Evolutionary conservation across 2,888 invertebrate genomes (phyloP).

Genomic region (Chelonus formosanus): DNA sequence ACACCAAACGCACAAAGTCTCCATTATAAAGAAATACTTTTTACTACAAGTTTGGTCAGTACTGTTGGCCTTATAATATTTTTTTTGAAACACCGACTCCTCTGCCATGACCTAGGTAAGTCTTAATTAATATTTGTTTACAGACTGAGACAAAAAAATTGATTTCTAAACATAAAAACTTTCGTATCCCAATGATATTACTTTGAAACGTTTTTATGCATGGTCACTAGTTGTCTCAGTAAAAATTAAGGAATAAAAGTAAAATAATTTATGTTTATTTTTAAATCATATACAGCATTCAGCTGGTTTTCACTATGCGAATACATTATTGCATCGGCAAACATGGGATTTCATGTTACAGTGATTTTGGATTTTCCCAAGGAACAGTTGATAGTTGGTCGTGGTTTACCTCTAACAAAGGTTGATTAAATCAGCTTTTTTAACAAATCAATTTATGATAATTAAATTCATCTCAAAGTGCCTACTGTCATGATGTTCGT

Average conservation of each 20-base stretch:
- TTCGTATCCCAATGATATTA: too few relatives aligned
- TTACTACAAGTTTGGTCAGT: conserved; percentile 78
- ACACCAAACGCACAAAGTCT: conserved; percentile 63
- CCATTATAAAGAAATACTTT: conserved; percentile 76
- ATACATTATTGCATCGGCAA: conserved; percentile 89
- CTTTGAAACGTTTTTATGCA: too few relatives aligned
- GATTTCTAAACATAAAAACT: too few relatives aligned
- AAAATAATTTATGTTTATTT: not conserved
- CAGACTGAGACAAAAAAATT: not conserved
- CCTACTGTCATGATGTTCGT: conserved; percentile 50
- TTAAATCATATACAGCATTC: conserved; percentile 74
- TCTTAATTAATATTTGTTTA: conserved; percentile 34
- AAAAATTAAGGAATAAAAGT: too few relatives aligned
- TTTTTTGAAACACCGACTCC: conserved; percentile 87
- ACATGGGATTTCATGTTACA: conserved; percentile 92
- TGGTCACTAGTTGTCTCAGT: too few relatives aligned
- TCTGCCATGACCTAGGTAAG: conserved; percentile 90
- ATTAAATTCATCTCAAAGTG: conserved; percentile 54
- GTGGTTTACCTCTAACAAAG: conserved; percentile 66
- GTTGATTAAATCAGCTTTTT: conserved; percentile 53
- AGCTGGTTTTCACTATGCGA: conserved; percentile 95
- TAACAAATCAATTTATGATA: conserved; percentile 44
- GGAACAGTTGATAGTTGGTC: conserved; percentile 79
- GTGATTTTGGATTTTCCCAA: conserved; percentile 87
- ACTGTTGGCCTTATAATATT: conserved; percentile 86